Conservation (phyloP, 2,113 vertebrate species). For the Cettia cetti region DNA sequence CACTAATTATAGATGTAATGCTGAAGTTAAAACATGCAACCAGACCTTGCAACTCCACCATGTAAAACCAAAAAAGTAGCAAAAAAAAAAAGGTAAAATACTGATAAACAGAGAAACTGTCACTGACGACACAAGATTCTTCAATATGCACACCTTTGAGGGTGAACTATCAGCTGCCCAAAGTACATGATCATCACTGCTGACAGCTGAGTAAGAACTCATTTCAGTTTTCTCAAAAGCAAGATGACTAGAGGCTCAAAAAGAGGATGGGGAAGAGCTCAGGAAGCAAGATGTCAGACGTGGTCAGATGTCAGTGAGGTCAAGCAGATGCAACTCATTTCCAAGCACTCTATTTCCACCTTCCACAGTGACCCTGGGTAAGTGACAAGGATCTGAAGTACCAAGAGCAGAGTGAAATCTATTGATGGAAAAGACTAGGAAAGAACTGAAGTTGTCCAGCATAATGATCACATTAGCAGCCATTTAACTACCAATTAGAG, state of each 20-base stretch:
- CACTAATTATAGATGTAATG: background rate
- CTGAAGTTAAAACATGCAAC: background rate
- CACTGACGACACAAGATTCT: background rate
- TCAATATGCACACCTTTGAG: background rate
- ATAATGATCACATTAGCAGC: background rate
- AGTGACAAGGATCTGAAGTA: background rate
- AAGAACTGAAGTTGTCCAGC: background rate
- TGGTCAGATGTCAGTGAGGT: background rate
- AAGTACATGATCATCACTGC: background rate
- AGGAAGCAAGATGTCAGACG: background rate
- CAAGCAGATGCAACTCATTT: background rate
- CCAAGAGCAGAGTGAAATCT: background rate
- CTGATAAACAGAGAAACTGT: background rate
- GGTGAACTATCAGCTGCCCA: background rate
- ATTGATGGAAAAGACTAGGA: background rate
- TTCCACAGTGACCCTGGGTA: background rate
- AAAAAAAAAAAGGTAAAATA: background rate
- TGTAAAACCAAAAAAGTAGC: background rate
- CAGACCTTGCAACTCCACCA: fast-evolving
- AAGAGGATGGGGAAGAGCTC: background rate
- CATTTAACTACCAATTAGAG: background rate
- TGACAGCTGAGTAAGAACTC: background rate
- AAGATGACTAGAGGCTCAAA: background rate
- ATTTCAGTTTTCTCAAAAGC: background rate
- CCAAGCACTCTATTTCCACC: background rate